Conservation (phyloP, 2,888 invertebrate genomes). For the Panorpa germanica region DNA sequence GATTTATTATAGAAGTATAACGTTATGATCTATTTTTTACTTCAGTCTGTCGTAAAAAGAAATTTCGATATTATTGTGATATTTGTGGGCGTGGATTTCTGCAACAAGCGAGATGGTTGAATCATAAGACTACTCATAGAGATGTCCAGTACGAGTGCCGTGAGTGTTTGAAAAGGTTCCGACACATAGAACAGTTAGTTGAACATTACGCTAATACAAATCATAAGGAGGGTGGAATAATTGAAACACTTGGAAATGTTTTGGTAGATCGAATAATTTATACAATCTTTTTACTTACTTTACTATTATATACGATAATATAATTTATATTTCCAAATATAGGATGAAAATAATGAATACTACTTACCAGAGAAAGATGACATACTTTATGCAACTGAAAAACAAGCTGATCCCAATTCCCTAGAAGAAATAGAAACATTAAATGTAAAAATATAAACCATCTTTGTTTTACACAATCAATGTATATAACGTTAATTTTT, state of each 20-base stretch:
- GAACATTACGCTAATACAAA: slow-evolving; percentile 33
- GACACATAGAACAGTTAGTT: slow-evolving; percentile 28
- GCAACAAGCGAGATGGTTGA: slow-evolving; percentile 28
- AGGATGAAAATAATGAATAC: slow-evolving; percentile 10
- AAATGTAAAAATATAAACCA: too few species aligned
- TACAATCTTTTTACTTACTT: background rate
- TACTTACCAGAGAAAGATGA: slow-evolving; percentile 11
- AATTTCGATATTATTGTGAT: too few species aligned
- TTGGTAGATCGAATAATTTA: background rate
- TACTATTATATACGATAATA: background rate
- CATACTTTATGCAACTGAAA: slow-evolving; percentile 7
- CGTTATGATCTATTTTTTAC: too few species aligned
- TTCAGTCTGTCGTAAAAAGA: too few species aligned
- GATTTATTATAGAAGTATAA: too few species aligned
- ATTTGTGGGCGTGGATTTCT: slow-evolving; percentile 29
- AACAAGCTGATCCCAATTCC: background rate
- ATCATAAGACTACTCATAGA: slow-evolving; percentile 40
- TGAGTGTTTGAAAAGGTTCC: slow-evolving; percentile 28
- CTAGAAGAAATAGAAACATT: background rate
- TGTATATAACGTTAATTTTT: too few species aligned
- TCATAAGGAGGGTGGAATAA: slow-evolving; percentile 31
- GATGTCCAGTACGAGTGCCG: slow-evolving; percentile 37
- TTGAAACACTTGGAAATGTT: slow-evolving; percentile 16
- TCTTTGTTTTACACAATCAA: too few species aligned
- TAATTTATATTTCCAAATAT: background rate